Percentiles rank a stretch among this genome's conserved stretches.
Conservation (phyloP, 2,888 invertebrate genomes). For the Cantharis nigra region DNA sequence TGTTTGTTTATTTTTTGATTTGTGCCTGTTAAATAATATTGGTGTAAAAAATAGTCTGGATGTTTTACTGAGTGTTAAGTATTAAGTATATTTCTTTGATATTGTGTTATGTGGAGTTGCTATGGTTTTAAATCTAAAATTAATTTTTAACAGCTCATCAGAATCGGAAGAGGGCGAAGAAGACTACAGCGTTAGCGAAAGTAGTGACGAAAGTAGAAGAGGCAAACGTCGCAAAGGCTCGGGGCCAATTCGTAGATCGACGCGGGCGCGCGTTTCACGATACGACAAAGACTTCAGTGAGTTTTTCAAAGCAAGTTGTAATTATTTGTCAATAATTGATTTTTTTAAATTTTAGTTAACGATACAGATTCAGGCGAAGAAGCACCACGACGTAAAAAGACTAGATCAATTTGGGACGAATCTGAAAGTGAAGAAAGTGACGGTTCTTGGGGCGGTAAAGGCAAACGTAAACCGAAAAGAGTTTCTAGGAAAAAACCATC, state of each 20-base stretch:
- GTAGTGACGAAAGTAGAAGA: conserved; percentile 55
- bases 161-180: conserved; percentile 60
- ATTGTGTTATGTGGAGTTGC: background rate
- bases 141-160: conserved; percentile 38
- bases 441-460: conserved; percentile 60
- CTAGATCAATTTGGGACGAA: conserved; percentile 63
- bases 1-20: no score
- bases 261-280: conserved; percentile 57
- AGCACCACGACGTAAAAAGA: conserved; percentile 61
- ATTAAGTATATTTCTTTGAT: background rate
- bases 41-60: no score
- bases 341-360: conserved; percentile 43
- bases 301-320: conserved; percentile 31
- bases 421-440: conserved; percentile 66
- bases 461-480: conserved; percentile 18
- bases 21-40: no score
- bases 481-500: background rate
- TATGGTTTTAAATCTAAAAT: background rate
- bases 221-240: conserved; percentile 55
- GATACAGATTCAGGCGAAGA: conserved; percentile 33
- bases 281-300: conserved; percentile 64
- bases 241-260: conserved; percentile 61
- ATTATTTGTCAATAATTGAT: background rate
- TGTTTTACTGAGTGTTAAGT: no score
- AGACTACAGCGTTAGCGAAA: conserved; percentile 63